Base-by-base conservation (phyloP, 2,113 vertebrate genomes). In the Gorsachius goisagi region DNA sequence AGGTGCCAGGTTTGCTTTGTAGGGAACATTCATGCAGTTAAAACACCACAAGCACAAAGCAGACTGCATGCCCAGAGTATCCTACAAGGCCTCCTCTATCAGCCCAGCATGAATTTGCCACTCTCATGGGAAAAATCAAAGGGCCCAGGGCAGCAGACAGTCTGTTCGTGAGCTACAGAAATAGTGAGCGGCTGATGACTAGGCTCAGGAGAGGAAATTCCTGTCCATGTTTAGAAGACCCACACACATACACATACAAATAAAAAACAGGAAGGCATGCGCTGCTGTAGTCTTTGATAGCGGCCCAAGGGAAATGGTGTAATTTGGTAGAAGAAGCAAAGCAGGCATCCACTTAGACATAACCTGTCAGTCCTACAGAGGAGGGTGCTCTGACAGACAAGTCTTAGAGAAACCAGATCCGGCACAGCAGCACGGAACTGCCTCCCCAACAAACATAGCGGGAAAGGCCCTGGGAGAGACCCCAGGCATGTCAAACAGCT, bases 151-250 rank as follows among this genome's bases (percentile, higher is more conserved):
- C 81, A 92, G 76, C 86, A 96, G 92, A 85, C 75, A 78, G 74
- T 45, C 89, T 93, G 60, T 59, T 91, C 92, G 85, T 52, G 73
- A 78, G 82, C 63, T 90, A 80, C 85, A 94, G 84, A 93, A 97
- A 96, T 71, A 97, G 95, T 45, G 93, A 95, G 62, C 4, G 62
- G 63, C 82, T 93, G 80, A 72, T 78, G 92, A 96, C 95, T 94
- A 88, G 92, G 95, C 91, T 95, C 82, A 52, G 64, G 80, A 89
- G 95, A 95, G 87, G 96, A 97, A 97, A 97, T 95, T 95, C 93
- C 91, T 93, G 71, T 91, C 69, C 49, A 0, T 94, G 90, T 93
- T 96, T 88, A 72, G 88, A 93, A 93, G 89, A 95, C 41, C 22
- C 76, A 60, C 93, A 92, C 88, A 90, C 30, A 28, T n/a, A 88